Percentiles rank a stretch among this genome's conserved stretches.
phyloP scores from a whole-genome alignment of 2,888 invertebrate genomes.

The Pyrochroa serraticornis region DNA sequence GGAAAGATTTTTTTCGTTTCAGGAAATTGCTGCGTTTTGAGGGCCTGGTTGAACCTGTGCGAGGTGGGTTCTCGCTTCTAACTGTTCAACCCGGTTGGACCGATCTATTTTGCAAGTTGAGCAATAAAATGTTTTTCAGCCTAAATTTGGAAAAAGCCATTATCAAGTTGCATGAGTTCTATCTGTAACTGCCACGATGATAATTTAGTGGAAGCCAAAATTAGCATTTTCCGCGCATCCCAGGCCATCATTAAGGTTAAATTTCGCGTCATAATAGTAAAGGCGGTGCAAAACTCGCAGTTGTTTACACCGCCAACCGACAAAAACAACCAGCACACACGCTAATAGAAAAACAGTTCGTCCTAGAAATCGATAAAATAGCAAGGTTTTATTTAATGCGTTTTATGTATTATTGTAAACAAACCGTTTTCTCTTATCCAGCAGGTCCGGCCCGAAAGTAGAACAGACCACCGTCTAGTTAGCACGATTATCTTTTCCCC shows the following conservation, averaged over 20 bases:
- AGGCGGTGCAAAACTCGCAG: constrained; percentile 15
- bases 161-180: no score
- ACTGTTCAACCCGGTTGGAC: no score
- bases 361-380: constrained; percentile 20
- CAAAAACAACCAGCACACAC: constrained; percentile 18
- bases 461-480: neutral
- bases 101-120: no score
- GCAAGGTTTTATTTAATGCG: constrained; percentile 16
- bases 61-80: no score
- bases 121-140: no score
- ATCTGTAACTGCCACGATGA: neutral
- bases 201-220: neutral
- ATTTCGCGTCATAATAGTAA: constrained; percentile 15
- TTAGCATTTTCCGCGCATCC: constrained; percentile 1
- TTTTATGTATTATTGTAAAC: neutral
- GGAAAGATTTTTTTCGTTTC: no score
- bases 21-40: no score
- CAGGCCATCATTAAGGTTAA: constrained; percentile 19
- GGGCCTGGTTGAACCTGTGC: no score
- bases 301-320: constrained; percentile 17
- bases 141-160: no score
- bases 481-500: neutral
- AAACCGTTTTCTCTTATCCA: constrained; percentile 4
- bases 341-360: constrained; percentile 16
- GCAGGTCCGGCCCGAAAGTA: neutral